A percentile compares a stretch with the other conserved stretches of the same genome.
These are phyloP conservation scores for Plagodis pulveraria DNA, from an alignment of 2,888 invertebrate genomes.

Conservation along the genomic window DNA sequence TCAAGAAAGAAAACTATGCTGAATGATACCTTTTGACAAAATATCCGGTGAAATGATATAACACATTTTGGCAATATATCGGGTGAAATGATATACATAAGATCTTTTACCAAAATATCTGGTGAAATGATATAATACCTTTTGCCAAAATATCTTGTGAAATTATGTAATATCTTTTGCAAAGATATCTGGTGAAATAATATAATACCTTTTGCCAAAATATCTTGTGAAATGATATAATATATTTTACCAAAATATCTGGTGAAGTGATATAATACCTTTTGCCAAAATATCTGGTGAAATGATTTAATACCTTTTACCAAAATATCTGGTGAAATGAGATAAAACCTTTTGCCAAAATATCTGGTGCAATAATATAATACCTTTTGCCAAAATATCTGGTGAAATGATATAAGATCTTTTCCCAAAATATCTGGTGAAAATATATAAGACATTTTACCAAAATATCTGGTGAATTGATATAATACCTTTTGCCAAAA, in stretches of 20 bases:
- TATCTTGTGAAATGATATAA: neutral
- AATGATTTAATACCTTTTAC: too few species aligned
- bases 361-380: neutral
- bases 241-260: neutral
- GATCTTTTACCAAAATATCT: neutral
- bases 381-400: neutral
- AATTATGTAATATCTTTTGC: too few species aligned
- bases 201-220: neutral
- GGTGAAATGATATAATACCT: too few species aligned
- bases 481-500: neutral
- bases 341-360: neutral
- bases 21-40: slow-evolving; percentile 2
- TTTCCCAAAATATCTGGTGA: neutral
- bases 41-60: neutral
- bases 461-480: too few species aligned
- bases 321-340: neutral
- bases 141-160: neutral
- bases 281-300: neutral
- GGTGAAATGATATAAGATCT: neutral
- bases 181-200: neutral
- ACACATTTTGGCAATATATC: neutral
- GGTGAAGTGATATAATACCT: too few species aligned
- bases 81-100: neutral
- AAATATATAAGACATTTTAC: too few species aligned
- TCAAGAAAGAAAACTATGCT: neutral